These are phyloP conservation scores for Australoheros scitulus DNA, from an alignment of 2,113 vertebrate genomes.

Conservation along the genomic window DNA sequence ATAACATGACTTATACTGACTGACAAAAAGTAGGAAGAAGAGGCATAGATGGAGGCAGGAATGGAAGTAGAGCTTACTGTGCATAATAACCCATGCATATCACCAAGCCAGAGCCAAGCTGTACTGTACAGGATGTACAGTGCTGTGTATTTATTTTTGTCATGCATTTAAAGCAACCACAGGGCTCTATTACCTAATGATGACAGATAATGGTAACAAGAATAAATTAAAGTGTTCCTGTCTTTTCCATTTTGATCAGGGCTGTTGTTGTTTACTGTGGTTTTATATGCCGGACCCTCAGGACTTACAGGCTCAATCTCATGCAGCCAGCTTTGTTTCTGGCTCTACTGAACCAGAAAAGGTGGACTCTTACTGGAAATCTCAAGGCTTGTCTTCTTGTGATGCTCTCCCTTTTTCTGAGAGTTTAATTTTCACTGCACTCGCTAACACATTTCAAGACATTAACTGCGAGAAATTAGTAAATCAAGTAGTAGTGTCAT, in stretches of 20 bases:
- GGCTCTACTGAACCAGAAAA: conserved; percentile 65
- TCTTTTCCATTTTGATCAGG: conserved; percentile 27
- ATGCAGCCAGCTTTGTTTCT: conserved; percentile 54
- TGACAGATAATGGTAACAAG: conserved; percentile 45
- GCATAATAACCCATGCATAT: conserved; percentile 17
- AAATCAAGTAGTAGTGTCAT: conserved; percentile 34
- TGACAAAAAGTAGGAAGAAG: conserved; percentile 3
- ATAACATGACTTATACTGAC: conserved; percentile 50
- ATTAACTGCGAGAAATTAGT: conserved; percentile 35
- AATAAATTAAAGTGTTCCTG: conserved; percentile 40
- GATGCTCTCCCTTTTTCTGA: conserved; percentile 12
- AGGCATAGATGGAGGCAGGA: conserved; percentile 4
- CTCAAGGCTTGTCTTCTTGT: conserved; percentile 37
- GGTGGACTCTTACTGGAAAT: conserved; percentile 57
- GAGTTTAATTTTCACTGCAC: conserved; percentile 45
- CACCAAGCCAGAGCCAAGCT: background rate
- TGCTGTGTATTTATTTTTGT: background rate
- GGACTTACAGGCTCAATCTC: conserved; percentile 53
- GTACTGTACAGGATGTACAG: background rate
- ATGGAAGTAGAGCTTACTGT: background rate
- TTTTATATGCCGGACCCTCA: conserved; percentile 30
- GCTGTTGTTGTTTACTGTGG: conserved; percentile 44
- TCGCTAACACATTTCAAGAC: conserved; percentile 30
- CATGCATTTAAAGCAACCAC: conserved; percentile 13
- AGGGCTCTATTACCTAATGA: conserved; percentile 26